Percentiles rank a stretch among this genome's conserved stretches.
phyloP scores from a whole-genome alignment of 2,113 vertebrate species.

The Oreamnos americanus region DNA sequence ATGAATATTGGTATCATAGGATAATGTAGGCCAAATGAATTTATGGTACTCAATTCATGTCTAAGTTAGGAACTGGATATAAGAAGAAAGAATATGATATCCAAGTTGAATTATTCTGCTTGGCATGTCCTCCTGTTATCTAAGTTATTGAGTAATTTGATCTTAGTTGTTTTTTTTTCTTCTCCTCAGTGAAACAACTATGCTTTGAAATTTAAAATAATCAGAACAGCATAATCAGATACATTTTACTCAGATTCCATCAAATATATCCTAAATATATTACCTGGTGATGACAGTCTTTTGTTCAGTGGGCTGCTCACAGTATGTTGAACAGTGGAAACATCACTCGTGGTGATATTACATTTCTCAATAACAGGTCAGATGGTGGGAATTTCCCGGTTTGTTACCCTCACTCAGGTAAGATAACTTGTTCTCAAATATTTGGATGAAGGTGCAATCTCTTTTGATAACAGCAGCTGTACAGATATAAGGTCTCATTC shows the following conservation, averaged over 20 bases:
- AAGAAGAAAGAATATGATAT: not conserved
- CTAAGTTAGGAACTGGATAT: not conserved
- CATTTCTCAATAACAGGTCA: not conserved
- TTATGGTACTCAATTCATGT: not conserved
- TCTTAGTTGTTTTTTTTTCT: not conserved
- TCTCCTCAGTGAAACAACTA: not conserved
- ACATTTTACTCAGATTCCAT: slow-evolving; percentile 3
- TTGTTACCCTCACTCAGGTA: not conserved
- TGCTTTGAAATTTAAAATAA: slow-evolving; percentile 43
- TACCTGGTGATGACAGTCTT: slow-evolving; percentile 1
- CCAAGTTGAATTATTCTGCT: not conserved
- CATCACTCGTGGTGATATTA: not conserved
- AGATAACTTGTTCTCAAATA: not conserved
- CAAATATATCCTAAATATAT: not conserved
- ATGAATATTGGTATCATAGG: not conserved
- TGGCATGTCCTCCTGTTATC: not conserved
- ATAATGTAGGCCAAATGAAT: not conserved
- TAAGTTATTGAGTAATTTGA: not conserved
- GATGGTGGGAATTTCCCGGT: not conserved
- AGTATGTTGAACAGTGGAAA: not conserved
- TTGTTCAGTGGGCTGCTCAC: not conserved
- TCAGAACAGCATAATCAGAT: not conserved
- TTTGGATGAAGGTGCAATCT: not conserved
- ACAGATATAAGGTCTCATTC: not conserved
- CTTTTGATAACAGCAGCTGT: not conserved